Base-by-base conservation (phyloP, 2,888 invertebrate species). In the Saturnia pavonia region DNA sequence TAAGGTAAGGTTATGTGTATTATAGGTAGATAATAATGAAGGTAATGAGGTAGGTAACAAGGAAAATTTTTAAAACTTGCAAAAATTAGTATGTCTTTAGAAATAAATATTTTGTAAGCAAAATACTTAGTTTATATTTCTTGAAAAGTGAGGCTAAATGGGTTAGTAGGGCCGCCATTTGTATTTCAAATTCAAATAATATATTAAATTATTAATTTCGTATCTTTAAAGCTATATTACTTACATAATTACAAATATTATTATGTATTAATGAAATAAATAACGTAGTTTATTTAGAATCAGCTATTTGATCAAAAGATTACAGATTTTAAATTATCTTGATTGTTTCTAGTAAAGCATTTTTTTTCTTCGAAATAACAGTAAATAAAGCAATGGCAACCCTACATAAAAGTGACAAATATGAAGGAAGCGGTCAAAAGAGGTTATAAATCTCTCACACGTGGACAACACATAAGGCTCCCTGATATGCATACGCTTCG, bases 401-500 rank as follows among this genome's bases (percentile, higher is more conserved):
- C 57, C 57, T 60, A 60, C 14, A 19, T 4, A 60, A 1, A 25
- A 25, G 27, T 60, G 57, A 25, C 25, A 57, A 25, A 14, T 2
- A 27, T 25, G 57, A 60, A 60, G 57, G 57, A 60, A 60, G 57
- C 25, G 57, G 57, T 60, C 57, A 27, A 65, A 7, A 65, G 40
- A 65, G 40, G 40, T n/a, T 40, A 65, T 65, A 65, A 40, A 65
- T 65, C 19, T 65, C 19, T 65, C 40, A 65, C 40, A 78, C 78
- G 76, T 81, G 74, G 77, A 71, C 82, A 84, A 78, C 80, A 83
- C 77, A 85, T 91, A 94, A 93, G 92, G 92, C 94, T 88, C 82
- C 75, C 85, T 92, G 94, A 94, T 93, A 94, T 94, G 94, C 88
- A 89, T 86, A 89, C 89, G 84, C 84, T 80, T 80, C 79, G 88